Conservation (phyloP, 1,140 invertebrate species). For the Drosophila arawakana region DNA sequence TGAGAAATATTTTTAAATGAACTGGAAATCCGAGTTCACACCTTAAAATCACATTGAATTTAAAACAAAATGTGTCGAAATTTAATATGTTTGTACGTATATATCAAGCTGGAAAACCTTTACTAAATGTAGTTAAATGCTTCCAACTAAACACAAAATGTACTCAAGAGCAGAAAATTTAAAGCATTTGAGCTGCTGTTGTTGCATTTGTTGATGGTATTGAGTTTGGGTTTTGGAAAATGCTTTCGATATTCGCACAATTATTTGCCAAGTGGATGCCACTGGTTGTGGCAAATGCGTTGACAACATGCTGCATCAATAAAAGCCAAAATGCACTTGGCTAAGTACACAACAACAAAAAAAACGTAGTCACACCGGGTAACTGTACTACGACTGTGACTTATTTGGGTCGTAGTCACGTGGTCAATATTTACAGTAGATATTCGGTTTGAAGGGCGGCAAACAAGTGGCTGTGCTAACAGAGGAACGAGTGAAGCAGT, state of each 20-base stretch:
- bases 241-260: conserved; percentile 61
- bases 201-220: conserved; percentile 32
- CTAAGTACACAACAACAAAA: conserved; percentile 62
- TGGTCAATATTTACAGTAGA: conserved; percentile 59
- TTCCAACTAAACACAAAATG: not conserved
- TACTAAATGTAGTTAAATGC: too few species aligned
- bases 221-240: conserved; percentile 32
- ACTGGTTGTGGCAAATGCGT: conserved; percentile 63
- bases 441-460: conserved; percentile 42
- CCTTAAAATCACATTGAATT: too few species aligned
- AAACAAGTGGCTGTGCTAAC: conserved; percentile 21
- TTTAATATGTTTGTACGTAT: too few species aligned
- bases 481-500: not conserved
- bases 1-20: too few species aligned
- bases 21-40: too few species aligned
- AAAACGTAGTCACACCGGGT: conserved; percentile 9
- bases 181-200: not conserved
- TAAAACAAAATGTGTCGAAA: too few species aligned
- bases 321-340: conserved; percentile 79
- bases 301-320: conserved; percentile 68
- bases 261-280: conserved; percentile 44
- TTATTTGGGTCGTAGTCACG: conserved; percentile 46
- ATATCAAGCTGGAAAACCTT: too few species aligned
- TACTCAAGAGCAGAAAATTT: not conserved
- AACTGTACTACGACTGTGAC: conserved; percentile 17